Conservation (phyloP, 2,113 vertebrate genomes). For the Eulacestoma nigropectus region DNA sequence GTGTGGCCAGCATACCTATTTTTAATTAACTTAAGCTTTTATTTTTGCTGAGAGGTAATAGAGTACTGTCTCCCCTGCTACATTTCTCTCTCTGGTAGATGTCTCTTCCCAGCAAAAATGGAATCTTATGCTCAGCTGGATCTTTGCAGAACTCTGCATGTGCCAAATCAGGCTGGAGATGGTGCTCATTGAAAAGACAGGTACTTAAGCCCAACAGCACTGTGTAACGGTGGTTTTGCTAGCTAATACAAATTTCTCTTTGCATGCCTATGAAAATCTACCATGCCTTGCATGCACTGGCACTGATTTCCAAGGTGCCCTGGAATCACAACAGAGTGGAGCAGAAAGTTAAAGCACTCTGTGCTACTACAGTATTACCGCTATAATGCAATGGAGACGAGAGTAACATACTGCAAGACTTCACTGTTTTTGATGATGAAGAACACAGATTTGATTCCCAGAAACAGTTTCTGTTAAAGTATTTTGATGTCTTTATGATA, state of each 20-base stretch:
- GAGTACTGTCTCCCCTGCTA: background rate
- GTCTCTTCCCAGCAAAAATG: background rate
- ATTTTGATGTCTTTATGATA: background rate
- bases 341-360: background rate
- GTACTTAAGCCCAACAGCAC: background rate
- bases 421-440: background rate
- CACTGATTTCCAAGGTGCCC: background rate
- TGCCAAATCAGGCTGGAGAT: background rate
- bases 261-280: background rate
- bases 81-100: background rate
- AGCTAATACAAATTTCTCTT: background rate
- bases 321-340: background rate
- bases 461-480: background rate
- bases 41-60: background rate
- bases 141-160: background rate
- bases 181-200: background rate
- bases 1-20: background rate
- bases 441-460: background rate
- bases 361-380: background rate
- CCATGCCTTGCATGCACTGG: background rate
- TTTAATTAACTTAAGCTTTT: background rate
- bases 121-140: background rate
- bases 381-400: background rate
- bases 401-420: background rate
- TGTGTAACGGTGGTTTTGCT: background rate